Base-by-base conservation (phyloP, 1,140 invertebrate genomes). In the Heliconius himera region DNA sequence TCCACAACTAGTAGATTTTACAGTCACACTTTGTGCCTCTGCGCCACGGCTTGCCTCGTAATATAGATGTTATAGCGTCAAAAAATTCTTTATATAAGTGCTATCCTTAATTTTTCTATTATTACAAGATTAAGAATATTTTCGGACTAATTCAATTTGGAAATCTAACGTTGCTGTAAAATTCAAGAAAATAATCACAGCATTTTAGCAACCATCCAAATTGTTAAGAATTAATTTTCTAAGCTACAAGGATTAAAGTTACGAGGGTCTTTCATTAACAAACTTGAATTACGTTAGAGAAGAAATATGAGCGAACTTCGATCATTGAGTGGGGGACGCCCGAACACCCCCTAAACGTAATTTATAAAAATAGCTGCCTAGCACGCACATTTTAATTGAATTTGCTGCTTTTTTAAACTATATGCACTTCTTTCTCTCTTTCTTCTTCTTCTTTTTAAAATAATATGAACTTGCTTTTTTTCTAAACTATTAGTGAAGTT, bases 221-320 rank as follows among this genome's bases (percentile, higher is more conserved):
- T 88, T 88, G 87, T 90, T 87, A 86, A 84, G 84, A 89, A 88
- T 88, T 89, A 89, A 89, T 91, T 90, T 90, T 84, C 85, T 87
- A 88, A 89, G 85, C 88, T 87, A 90, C 87, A 88, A 88, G 88
- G 90, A 87, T 89, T 91, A 87, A 89, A 88, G 87, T 92, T 89
- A 90, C 89, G 88, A 90, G 88, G 88, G 86, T 86, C 86, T 89
- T 90, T 90, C 90, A 92, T 90, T 90, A 90, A 85, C 84, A 90
- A 91, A 92, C 87, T 92, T 88, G 89, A 88, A 92, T 90, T 88
- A 84, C 87, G 87, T 86, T 88, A 88, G 84, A 85, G 85, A 88
- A 92, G 91, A 92, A 92, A 91, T 90, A 92, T 89, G 90, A 91
- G 87, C 79, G 81, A 92, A 92, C 79, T 92, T 92, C 88, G 89